These are phyloP conservation scores for Unio delphinus DNA, from an alignment of 2,888 invertebrate species.

Conservation along the genomic window DNA sequence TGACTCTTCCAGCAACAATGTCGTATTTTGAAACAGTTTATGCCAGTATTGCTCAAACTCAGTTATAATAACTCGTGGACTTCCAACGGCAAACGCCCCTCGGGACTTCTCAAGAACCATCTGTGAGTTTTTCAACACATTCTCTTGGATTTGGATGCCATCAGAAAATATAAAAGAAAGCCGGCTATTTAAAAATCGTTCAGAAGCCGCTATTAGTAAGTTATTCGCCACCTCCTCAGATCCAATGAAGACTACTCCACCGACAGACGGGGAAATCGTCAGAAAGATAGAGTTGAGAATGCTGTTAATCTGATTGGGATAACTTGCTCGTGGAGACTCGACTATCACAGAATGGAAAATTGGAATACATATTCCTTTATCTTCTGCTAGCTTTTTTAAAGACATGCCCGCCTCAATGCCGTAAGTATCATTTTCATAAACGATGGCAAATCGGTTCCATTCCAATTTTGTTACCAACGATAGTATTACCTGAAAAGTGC, in stretches of 20 bases:
- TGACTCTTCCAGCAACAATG: conserved; percentile 6
- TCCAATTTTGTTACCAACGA: conserved; percentile 26
- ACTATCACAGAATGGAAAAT: background rate
- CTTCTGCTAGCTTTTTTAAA: conserved; percentile 12
- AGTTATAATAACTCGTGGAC: background rate
- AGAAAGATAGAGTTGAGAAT: background rate
- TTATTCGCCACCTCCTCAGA: background rate
- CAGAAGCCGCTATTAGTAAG: conserved; percentile 8
- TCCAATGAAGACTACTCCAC: conserved; percentile 16
- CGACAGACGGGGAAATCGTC: conserved; percentile 5
- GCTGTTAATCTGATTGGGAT: no score
- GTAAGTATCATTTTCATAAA: conserved; percentile 37
- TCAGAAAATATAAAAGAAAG: conserved; percentile 11
- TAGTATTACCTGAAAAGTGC: conserved; percentile 30
- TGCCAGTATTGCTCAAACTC: conserved; percentile 13
- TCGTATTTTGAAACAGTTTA: conserved; percentile 5
- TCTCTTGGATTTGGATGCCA: background rate
- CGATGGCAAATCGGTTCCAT: conserved; percentile 48
- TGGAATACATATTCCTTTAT: conserved; percentile 29
- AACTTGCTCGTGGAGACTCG: no score
- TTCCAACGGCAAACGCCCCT: conserved; percentile 7
- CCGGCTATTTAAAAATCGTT: background rate
- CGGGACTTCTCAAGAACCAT: background rate
- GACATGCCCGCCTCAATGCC: conserved; percentile 21
- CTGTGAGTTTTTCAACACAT: conserved; percentile 1